A percentile compares a stretch with the other conserved stretches of the same genome.
These are phyloP conservation scores for Indicator maculatus DNA, from an alignment of 2,113 vertebrate species.

Conservation along the genomic window DNA sequence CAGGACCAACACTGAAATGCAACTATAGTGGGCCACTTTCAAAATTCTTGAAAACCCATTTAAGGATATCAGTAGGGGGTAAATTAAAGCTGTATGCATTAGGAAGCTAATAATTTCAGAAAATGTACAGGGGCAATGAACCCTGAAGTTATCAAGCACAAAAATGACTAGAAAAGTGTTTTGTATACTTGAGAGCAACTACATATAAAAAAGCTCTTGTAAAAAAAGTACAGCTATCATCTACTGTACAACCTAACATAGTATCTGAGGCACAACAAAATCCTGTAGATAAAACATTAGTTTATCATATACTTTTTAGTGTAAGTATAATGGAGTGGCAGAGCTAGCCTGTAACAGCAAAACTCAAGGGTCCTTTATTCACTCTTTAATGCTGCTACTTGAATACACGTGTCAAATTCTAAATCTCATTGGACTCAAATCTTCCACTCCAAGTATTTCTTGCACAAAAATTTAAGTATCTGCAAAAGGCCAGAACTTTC, in stretches of 20 bases:
- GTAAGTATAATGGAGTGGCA: neutral
- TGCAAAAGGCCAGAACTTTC: neutral
- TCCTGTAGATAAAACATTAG: neutral
- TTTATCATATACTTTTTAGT: neutral
- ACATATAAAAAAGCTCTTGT: conserved; percentile 33
- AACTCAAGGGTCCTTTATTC: neutral
- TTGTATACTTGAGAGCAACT: conserved; percentile 36
- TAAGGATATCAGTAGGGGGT: conserved; percentile 72
- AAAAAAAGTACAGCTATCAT: neutral
- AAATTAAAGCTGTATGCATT: conserved; percentile 79
- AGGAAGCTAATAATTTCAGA: conserved; percentile 79
- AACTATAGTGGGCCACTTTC: conserved; percentile 59
- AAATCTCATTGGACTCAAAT: neutral
- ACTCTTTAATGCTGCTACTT: neutral
- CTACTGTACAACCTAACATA: neutral
- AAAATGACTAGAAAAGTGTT: conserved; percentile 66
- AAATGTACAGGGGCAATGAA: conserved; percentile 79
- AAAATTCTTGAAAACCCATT: conserved; percentile 77
- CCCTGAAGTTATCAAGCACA: conserved; percentile 73
- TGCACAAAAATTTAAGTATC: neutral
- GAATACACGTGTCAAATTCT: neutral
- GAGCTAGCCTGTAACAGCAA: neutral
- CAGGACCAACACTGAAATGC: conserved; percentile 25
- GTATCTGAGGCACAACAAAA: neutral
- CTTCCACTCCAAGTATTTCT: neutral